Conservation (phyloP, 2,888 invertebrate genomes). For the Erannis defoliaria region DNA sequence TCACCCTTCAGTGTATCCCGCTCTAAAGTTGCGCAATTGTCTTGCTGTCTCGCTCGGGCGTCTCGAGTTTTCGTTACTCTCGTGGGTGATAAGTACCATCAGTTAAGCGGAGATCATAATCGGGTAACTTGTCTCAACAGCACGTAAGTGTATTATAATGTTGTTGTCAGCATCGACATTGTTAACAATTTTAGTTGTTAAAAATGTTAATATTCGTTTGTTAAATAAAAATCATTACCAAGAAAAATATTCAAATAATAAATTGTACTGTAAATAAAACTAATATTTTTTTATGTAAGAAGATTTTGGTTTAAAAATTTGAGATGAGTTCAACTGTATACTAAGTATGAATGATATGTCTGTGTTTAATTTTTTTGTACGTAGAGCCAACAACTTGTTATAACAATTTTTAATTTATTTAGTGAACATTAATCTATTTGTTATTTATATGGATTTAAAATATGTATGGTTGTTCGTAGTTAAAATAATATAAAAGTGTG, state of each 20-base stretch:
- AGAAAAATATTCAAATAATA: not conserved
- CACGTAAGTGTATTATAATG: slow-evolving; percentile 70
- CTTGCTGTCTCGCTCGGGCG: slow-evolving; percentile 60
- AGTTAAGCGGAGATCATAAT: slow-evolving; percentile 62
- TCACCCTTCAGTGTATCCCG: slow-evolving; percentile 63
- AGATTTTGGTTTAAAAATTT: not conserved
- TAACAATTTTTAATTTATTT: too few species aligned
- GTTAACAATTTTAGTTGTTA: not conserved
- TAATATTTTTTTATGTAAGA: not conserved
- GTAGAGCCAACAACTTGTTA: too few species aligned
- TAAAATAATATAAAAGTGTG: too few species aligned
- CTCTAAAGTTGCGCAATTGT: slow-evolving; percentile 74
- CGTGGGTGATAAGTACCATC: slow-evolving; percentile 68
- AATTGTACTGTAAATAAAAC: not conserved
- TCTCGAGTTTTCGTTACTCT: slow-evolving; percentile 56
- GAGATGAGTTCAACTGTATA: too few species aligned
- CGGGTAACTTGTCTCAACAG: slow-evolving; percentile 67
- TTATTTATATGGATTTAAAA: too few species aligned
- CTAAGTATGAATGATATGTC: too few species aligned
- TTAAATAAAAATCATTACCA: not conserved
- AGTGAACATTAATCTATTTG: too few species aligned
- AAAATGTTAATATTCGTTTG: not conserved
- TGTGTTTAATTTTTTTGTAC: too few species aligned
- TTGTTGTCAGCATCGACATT: slow-evolving; percentile 27
- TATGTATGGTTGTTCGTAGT: too few species aligned